Conservation (phyloP, 2,797 vertebrate genomes). For the Oophaga sylvatica region DNA sequence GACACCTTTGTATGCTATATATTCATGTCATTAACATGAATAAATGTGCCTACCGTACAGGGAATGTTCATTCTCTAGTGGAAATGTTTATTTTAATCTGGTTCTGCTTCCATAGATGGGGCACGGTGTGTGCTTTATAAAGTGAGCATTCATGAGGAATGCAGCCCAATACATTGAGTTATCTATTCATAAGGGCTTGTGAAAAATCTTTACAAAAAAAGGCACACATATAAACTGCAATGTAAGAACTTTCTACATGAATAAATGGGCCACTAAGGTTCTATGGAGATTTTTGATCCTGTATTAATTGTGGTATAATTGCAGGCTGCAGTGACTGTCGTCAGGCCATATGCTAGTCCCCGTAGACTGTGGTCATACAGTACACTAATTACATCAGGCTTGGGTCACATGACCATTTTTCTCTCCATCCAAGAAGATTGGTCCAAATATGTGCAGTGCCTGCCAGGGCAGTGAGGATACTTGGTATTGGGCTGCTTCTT, state of each 20-base stretch:
- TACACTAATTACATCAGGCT: too few relatives aligned
- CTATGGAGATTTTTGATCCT: not conserved
- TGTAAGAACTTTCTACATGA: not conserved
- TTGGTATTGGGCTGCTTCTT: too few relatives aligned
- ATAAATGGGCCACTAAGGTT: not conserved
- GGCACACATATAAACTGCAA: not conserved
- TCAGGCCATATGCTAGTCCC: too few relatives aligned
- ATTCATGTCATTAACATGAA: slow-evolving; percentile 24
- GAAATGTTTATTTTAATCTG: not conserved
- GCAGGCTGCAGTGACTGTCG: too few relatives aligned
- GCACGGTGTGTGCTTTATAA: not conserved
- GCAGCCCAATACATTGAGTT: not conserved
- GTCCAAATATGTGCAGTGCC: too few relatives aligned
- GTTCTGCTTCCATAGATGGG: not conserved
- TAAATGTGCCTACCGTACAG: not conserved
- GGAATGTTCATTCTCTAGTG: not conserved
- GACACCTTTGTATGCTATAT: slow-evolving; percentile 32
- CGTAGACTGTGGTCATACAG: too few relatives aligned
- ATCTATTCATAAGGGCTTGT: not conserved
- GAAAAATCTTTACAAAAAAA: not conserved
- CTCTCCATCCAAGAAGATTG: too few relatives aligned
- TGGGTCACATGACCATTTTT: too few relatives aligned
- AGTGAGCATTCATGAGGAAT: not conserved
- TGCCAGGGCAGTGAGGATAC: too few relatives aligned
- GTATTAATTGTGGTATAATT: too few relatives aligned